Percentiles rank a stretch among this genome's conserved stretches.
Conservation (phyloP, 2,113 vertebrate genomes). For the Halichoeres trimaculatus region DNA sequence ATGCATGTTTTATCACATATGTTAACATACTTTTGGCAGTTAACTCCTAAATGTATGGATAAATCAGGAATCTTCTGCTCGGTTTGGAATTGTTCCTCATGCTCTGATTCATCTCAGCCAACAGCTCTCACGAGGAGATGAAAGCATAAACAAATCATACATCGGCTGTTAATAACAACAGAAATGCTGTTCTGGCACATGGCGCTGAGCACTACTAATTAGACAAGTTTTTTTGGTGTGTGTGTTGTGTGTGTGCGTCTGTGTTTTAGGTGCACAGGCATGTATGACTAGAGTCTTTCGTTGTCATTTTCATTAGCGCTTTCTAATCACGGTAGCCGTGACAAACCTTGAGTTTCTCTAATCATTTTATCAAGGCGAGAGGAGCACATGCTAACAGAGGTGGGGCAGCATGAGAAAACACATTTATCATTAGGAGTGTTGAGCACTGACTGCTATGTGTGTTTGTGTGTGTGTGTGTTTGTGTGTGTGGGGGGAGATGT, state of each 20-base stretch:
- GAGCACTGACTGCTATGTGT: conserved; percentile 3
- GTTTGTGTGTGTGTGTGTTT: not conserved
- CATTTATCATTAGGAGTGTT: conserved; percentile 71
- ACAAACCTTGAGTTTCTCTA: conserved; percentile 81
- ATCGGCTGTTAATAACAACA: conserved; percentile 58
- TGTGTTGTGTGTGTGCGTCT: conserved; percentile 36
- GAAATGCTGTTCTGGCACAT: conserved; percentile 54
- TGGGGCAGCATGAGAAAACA: conserved; percentile 75
- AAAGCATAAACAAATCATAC: conserved; percentile 61
- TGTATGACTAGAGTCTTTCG: conserved; percentile 65
- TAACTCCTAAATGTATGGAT: not conserved
- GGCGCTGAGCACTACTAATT: conserved; percentile 60
- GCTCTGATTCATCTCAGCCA: conserved; percentile 13
- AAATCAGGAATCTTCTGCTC: not conserved
- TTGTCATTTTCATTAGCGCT: conserved; percentile 79
- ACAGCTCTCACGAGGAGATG: conserved; percentile 38
- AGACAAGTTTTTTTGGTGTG: conserved; percentile 54
- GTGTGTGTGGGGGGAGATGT: conserved; percentile 23
- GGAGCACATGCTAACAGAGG: conserved; percentile 75
- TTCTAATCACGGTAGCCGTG: conserved; percentile 79
- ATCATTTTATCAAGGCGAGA: conserved; percentile 82
- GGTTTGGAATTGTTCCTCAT: not conserved
- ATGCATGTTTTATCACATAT: not conserved
- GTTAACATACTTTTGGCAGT: not conserved
- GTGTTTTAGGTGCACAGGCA: conserved; percentile 31